phyloP scores from a whole-genome alignment of 2,888 invertebrate genomes.

The Myathropa florea region DNA sequence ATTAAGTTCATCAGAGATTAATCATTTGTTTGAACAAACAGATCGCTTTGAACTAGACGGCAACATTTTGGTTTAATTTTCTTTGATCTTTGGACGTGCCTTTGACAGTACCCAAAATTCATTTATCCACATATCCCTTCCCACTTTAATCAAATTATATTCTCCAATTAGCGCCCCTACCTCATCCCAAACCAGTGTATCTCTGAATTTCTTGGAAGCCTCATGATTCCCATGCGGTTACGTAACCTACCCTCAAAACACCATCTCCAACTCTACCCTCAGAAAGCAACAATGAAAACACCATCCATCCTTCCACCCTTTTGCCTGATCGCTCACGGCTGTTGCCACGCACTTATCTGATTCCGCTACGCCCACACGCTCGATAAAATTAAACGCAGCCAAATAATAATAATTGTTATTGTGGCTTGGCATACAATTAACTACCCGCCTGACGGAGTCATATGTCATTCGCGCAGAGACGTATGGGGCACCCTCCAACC shows the following conservation, averaged over 20 bases:
- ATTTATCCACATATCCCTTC: too few species aligned
- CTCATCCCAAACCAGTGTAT: background rate
- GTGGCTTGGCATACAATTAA: conserved; percentile 34
- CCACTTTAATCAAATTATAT: background rate
- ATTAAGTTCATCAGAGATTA: too few species aligned
- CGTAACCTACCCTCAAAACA: background rate
- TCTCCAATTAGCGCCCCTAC: too few species aligned
- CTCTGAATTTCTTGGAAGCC: background rate
- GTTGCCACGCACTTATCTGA: background rate
- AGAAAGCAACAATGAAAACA: too few species aligned
- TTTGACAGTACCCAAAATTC: too few species aligned
- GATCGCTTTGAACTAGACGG: too few species aligned
- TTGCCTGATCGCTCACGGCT: background rate
- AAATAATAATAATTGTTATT: conserved; percentile 57
- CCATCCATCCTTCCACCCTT: too few species aligned
- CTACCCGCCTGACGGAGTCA: background rate
- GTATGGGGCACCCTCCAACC: background rate
- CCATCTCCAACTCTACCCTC: background rate
- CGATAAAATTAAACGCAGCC: conserved; percentile 47
- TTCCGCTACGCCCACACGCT: conserved; percentile 9
- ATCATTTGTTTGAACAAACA: too few species aligned
- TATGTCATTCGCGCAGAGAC: background rate
- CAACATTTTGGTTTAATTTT: too few species aligned
- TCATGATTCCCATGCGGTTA: background rate
- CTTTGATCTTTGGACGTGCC: too few species aligned